Evolutionary conservation across 1,140 invertebrate species (phyloP), one percentile per base, ranked within the genome.

Genomic region (Metopolophium dirhodum): DNA sequence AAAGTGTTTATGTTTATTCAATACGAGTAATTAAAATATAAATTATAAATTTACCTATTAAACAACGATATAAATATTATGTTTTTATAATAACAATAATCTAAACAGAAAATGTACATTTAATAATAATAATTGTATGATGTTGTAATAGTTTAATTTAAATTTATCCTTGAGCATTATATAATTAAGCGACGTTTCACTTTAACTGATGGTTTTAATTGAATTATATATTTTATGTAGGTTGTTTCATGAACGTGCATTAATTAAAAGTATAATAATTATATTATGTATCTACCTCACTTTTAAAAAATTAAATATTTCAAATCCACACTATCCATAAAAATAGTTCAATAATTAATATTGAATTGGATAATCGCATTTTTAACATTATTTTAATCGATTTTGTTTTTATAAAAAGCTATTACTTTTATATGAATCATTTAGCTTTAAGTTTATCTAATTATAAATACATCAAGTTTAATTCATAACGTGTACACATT

Each of bases 131-230:
- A 61, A 26, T 68, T 61, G 2, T 68, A 14, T 68, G 30, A 68
- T 68, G 9, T 61, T 68, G n/a, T 18, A 77, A n/a, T n/a, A 77
- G 30, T 77, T 77, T 77, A 77, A 77, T 35, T 77, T n/a, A n/a
- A 77, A 77, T 77, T n/a, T 77, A n/a, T n/a, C 61, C 61, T 77
- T 77, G 61, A 77, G 30, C 30, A 77, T 35, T 77, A n/a, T 18
- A 77, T 35, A 77, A 77, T 77, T 77, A 77, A n/a, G n/a, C 30
- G n/a, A 77, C 61, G 61, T 77, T 77, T 77, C 61, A 77, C n/a
- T 77, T 77, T 18, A 77, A 77, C 14, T 77, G 61, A n/a, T 77
- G 61, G n/a, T 77, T 77, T n/a, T 77, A 77, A 77, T 77, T 77
- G 14, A n/a, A 77, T 77, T 77, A 77, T n/a, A 77, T 18, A n/a